Percentiles rank a stretch among this genome's conserved stretches.
Conservation (phyloP, 2,888 invertebrate genomes). For the Priocnemis perturbator region DNA sequence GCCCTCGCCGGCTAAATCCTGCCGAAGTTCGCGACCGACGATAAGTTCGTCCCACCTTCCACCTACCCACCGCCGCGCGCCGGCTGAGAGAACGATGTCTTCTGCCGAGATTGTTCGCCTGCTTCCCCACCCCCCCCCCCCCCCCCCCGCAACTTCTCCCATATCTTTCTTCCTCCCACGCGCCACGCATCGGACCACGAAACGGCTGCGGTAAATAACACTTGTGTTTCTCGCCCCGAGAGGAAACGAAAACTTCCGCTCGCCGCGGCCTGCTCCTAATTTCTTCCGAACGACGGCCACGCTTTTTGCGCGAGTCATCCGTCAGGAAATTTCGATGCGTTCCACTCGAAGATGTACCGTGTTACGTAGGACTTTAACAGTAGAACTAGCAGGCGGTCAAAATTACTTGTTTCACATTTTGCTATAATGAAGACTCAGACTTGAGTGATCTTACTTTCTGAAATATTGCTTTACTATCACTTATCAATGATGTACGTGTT, state of each 20-base stretch:
- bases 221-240: conserved; percentile 17
- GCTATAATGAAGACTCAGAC: too few relatives aligned
- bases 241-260: conserved; percentile 18
- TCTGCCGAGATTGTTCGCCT: conserved; percentile 16
- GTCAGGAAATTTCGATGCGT: neutral
- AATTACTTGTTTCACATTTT: too few relatives aligned
- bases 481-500: too few relatives aligned
- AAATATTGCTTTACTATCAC: too few relatives aligned
- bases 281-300: too few relatives aligned
- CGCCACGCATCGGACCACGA: conserved; percentile 2
- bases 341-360: too few relatives aligned
- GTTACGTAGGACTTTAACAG: too few relatives aligned
- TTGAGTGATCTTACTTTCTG: too few relatives aligned
- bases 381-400: too few relatives aligned
- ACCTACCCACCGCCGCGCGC: too few relatives aligned
- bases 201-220: conserved; percentile 29
- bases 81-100: conserved; percentile 10
- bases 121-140: neutral
- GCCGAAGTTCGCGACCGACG: conserved; percentile 31
- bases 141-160: neutral
- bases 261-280: neutral
- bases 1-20: neutral
- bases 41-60: conserved; percentile 26
- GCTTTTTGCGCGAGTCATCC: conserved; percentile 2
- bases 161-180: neutral